phyloP scores from a whole-genome alignment of 2,888 invertebrate genomes.

The Ectemnius lituratus region DNA sequence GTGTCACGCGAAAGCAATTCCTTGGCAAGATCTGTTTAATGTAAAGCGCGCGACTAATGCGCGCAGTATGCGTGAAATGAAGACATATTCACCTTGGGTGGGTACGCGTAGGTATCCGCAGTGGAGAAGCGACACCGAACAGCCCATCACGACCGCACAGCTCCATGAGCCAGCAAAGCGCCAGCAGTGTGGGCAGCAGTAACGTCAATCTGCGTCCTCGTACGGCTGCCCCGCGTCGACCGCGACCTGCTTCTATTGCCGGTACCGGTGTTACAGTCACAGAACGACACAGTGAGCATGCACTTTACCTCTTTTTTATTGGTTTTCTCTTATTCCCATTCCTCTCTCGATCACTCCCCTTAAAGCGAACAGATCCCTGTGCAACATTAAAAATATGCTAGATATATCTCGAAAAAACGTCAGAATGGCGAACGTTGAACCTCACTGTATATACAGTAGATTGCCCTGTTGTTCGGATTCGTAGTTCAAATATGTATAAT shows the following conservation, averaged over 20 bases:
- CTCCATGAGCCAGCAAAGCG: constrained; percentile 88
- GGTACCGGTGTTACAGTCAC: constrained; percentile 87
- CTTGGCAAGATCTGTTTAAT: constrained; percentile 7
- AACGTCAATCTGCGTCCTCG: constrained; percentile 81
- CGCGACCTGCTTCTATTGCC: constrained; percentile 89
- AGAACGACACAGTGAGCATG: constrained; percentile 78
- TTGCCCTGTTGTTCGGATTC: neutral
- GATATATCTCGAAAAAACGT: too few species aligned
- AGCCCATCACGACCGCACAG: constrained; percentile 91
- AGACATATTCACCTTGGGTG: constrained; percentile 65
- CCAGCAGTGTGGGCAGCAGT: constrained; percentile 79
- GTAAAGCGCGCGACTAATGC: neutral
- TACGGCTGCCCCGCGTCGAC: constrained; percentile 83
- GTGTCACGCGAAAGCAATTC: neutral
- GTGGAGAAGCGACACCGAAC: constrained; percentile 87
- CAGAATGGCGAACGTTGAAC: too few species aligned
- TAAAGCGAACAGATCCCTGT: too few species aligned
- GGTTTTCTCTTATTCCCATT: constrained; percentile 17
- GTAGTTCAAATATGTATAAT: too few species aligned
- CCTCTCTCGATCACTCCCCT: neutral
- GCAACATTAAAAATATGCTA: too few species aligned
- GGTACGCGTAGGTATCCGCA: constrained; percentile 82
- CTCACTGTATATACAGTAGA: too few species aligned
- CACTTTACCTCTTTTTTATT: constrained; percentile 53
- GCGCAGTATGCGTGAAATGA: constrained; percentile 39